Evolutionary conservation across 2,797 vertebrate genomes (phyloP), one percentile per base, ranked within the genome.

Genomic region (Chiloscyllium punctatum): DNA sequence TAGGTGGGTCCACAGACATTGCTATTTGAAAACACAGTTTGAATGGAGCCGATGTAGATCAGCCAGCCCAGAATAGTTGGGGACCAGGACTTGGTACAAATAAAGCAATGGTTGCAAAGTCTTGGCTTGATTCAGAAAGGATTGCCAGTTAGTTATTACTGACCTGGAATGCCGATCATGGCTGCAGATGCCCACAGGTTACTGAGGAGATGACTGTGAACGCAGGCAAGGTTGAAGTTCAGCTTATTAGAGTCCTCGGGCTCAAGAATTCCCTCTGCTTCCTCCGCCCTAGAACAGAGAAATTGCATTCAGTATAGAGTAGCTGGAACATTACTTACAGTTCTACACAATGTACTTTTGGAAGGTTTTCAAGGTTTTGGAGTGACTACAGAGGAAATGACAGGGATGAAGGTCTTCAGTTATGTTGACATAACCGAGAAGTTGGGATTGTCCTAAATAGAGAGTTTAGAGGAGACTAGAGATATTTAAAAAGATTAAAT

Each of bases 181-280:
- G 98, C 96, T 0, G 98, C 98, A 0, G 97, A 98, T 66, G 98
- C 98, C 99, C 99, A 99, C 95, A 99, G 97, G 0, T 98, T 98
- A 95, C 97, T 97, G 96, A 99, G 97, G 96, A 99, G 97, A 72
- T 98, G 98, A 97, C 99, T 99, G 97, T 98, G 97, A 90, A 97
- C 97, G 96, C 99, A 99, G 95, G 96, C 96, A 68, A 97, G 96
- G 84, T 98, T 98, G 96, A 99, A 97, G 97, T 98, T 98, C 97
- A 99, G 98, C 97, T 98, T 98, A n/a, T 97, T 97, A 0, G 98
- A 98, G 96, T 99, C 98, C 96, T 98, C 97, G 0, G 98, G 99
- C 96, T 98, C 98, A 66, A 99, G 97, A 95, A 99, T 98, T 23
- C 99, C 99, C 77, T 99, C 99, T 0, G 98, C 98, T 96, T 98